Evolutionary conservation across 2,113 vertebrate species (phyloP).

Genomic region (Dendrocopos noguchii): DNA sequence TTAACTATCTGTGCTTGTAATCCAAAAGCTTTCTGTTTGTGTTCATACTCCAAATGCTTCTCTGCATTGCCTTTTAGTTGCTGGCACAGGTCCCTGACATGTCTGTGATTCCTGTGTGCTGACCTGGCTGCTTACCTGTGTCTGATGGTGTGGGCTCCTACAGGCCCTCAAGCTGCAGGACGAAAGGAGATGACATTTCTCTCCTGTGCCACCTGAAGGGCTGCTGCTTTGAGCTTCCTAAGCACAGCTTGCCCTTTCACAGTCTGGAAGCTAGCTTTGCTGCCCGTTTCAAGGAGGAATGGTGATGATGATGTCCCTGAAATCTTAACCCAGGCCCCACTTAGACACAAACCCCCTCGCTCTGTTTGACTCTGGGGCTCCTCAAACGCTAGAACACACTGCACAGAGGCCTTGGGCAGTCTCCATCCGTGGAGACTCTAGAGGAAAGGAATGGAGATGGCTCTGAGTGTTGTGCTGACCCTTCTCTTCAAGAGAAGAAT

Average conservation of each 20-base stretch:
- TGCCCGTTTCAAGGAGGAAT: not conserved
- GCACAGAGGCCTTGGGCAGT: not conserved
- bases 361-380: not conserved
- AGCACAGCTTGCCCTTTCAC: not conserved
- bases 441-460: not conserved
- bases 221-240: not conserved
- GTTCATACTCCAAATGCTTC: constrained; percentile 5
- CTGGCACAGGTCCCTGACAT: not conserved
- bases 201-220: not conserved
- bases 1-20: not conserved
- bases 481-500: not conserved
- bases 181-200: not conserved
- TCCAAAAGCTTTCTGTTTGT: not conserved
- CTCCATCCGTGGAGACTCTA: not conserved
- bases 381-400: not conserved
- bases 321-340: not conserved
- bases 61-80: not conserved
- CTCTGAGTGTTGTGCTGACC: not conserved
- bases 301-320: not conserved
- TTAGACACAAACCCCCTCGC: not conserved
- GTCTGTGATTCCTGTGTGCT: not conserved
- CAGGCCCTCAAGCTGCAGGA: not conserved
- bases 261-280: not conserved
- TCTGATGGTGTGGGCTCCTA: not conserved
- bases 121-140: not conserved